Conservation (phyloP, 2,888 invertebrate genomes). For the Cephus spinipes region DNA sequence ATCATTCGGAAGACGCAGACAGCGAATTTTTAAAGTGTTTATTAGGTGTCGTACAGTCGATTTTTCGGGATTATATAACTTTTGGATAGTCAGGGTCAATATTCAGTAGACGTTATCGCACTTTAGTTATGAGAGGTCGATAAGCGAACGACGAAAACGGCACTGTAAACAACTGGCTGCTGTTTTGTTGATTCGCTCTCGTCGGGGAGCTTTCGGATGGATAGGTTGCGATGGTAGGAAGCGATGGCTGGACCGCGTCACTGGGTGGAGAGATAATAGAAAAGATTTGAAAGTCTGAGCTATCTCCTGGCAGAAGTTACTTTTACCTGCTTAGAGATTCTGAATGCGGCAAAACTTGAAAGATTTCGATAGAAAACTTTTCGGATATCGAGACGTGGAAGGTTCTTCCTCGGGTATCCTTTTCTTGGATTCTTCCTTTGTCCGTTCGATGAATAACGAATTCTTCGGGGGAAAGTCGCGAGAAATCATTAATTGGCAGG, state of each 20-base stretch:
- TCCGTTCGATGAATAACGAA: background rate
- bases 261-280: background rate
- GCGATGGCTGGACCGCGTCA: background rate
- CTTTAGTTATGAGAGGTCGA: background rate
- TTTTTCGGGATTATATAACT: background rate
- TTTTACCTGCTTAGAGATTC: background rate
- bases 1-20: background rate
- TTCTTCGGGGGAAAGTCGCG: background rate
- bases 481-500: background rate
- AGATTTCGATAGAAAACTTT: background rate
- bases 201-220: background rate
- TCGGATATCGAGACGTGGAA: background rate
- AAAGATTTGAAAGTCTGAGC: background rate
- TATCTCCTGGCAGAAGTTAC: background rate
- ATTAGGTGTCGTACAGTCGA: background rate
- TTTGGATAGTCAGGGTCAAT: background rate
- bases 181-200: background rate
- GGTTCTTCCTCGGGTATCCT: background rate
- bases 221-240: background rate
- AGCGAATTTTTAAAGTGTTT: background rate
- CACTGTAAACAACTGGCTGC: background rate
- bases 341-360: background rate
- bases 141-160: background rate
- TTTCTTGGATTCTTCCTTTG: background rate
- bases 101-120: background rate